Conservation (phyloP, 2,113 vertebrate species). For the Malurus cyaneus region DNA sequence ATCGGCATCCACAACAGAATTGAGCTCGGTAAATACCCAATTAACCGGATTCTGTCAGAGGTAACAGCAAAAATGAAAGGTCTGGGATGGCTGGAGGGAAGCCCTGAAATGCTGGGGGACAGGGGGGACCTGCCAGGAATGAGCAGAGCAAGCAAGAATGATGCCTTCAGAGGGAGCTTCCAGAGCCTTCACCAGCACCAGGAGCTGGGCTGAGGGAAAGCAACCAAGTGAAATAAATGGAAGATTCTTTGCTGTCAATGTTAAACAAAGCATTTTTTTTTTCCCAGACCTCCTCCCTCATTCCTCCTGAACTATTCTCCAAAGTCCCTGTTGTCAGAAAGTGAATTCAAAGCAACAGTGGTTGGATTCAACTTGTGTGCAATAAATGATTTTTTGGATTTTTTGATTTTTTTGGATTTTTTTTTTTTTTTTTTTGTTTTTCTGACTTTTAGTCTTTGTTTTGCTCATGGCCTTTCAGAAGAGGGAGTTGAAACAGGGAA, state of each 20-base stretch:
- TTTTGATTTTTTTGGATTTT: neutral
- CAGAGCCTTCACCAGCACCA: neutral
- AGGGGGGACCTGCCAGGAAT: neutral
- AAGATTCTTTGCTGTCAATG: neutral
- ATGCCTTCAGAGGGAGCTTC: neutral
- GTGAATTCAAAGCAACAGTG: neutral
- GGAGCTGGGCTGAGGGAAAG: neutral
- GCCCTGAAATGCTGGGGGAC: neutral
- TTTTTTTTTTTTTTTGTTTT: neutral
- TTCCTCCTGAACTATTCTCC: neutral
- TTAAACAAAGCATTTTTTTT: neutral
- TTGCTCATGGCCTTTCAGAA: neutral
- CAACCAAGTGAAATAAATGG: neutral
- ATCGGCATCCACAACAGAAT: conserved; percentile 41
- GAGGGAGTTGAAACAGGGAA: neutral
- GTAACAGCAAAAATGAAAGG: neutral
- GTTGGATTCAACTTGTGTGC: neutral
- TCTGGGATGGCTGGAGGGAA: neutral
- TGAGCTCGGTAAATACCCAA: conserved; percentile 20
- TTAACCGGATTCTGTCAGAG: neutral
- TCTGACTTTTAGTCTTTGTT: neutral
- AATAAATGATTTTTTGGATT: neutral
- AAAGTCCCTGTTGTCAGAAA: neutral
- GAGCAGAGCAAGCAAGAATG: accelerated
- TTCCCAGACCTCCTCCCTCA: neutral